phyloP scores from a whole-genome alignment of 2,113 vertebrate species.

The Myanophis thanlyinensis region DNA sequence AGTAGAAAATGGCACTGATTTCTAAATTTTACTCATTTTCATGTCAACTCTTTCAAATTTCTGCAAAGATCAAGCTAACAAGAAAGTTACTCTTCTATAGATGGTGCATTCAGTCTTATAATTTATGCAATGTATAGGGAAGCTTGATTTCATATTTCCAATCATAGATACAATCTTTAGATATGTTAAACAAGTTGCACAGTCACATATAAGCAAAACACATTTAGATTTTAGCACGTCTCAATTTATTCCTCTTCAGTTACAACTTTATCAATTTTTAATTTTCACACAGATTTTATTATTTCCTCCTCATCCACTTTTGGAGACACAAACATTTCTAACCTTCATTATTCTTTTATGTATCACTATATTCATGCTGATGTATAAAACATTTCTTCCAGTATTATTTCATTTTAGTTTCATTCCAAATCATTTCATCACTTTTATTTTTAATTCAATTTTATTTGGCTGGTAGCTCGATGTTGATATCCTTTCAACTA shows the following conservation, averaged over 20 bases:
- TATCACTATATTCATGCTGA: neutral
- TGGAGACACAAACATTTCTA: neutral
- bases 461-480: neutral
- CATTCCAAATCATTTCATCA: neutral
- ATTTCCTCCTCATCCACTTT: neutral
- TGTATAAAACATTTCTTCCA: neutral
- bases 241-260: neutral
- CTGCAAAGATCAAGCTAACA: neutral
- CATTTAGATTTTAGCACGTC: neutral
- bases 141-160: neutral
- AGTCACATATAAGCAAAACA: neutral
- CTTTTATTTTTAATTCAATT: neutral
- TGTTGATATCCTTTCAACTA: neutral
- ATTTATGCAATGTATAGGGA: neutral
- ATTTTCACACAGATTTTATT: neutral
- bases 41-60: neutral
- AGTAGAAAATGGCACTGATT: neutral
- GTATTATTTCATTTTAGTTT: neutral
- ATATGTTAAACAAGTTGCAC: neutral
- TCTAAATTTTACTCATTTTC: neutral
- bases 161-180: neutral
- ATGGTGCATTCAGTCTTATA: neutral
- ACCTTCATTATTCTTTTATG: neutral
- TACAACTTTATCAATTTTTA: neutral
- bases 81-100: neutral